These are phyloP conservation scores for Thysanoteuthis rhombus DNA, from an alignment of 2,888 invertebrate species.

Conservation along the genomic window DNA sequence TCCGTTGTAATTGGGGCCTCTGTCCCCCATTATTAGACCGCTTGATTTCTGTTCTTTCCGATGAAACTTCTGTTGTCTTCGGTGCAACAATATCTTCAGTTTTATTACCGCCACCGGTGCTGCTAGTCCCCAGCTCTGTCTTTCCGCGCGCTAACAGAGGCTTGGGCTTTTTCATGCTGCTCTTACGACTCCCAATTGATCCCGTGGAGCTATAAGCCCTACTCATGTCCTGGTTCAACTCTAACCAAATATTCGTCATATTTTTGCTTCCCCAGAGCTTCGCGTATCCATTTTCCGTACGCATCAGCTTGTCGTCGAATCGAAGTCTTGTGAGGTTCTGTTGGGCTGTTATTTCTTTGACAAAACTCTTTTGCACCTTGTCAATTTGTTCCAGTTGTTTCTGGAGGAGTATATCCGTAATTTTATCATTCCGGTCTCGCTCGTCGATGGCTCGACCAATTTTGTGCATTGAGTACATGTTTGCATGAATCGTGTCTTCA, in stretches of 20 bases:
- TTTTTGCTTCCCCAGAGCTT: constrained; percentile 49
- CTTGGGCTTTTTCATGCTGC: background rate
- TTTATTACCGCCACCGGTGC: background rate
- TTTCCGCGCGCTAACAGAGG: background rate
- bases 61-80: background rate
- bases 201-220: background rate
- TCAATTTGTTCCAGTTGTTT: constrained; percentile 48
- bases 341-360: constrained; percentile 51
- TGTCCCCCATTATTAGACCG: background rate
- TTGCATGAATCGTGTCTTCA: too few species aligned
- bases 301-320: constrained; percentile 49
- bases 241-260: constrained; percentile 35
- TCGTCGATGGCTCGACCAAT: background rate
- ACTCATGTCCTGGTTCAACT: background rate
- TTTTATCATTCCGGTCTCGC: constrained; percentile 48
- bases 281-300: constrained; percentile 49
- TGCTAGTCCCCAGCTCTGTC: background rate
- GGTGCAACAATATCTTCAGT: background rate
- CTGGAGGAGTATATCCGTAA: constrained; percentile 50
- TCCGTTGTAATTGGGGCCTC: background rate
- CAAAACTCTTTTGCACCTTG: constrained; percentile 46
- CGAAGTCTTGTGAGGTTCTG: constrained; percentile 52
- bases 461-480: background rate
- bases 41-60: background rate
- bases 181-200: background rate